Evolutionary conservation across 1,140 invertebrate genomes (phyloP).

Genomic region (Aphelinus atriplicis): DNA sequence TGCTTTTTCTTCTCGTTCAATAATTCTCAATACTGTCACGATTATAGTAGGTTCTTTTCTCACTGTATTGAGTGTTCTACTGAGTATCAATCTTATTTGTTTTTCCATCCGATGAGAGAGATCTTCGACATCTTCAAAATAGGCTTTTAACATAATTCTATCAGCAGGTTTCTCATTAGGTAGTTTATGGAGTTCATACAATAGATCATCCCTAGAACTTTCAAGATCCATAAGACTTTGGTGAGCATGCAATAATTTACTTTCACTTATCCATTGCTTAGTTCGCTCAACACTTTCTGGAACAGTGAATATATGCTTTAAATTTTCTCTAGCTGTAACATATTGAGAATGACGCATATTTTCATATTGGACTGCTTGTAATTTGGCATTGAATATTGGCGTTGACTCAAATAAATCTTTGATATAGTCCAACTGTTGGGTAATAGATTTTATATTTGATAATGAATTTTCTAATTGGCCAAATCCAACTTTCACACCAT

Average conservation of each 20-base stretch:
- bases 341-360: conserved; percentile 95
- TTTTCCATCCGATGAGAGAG: conserved; percentile 91
- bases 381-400: conserved; percentile 77
- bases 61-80: conserved; percentile 91
- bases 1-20: conserved; percentile 95
- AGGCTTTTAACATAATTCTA: conserved; percentile 90
- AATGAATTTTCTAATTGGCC: conserved; percentile 86
- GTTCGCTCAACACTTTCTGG: conserved; percentile 96
- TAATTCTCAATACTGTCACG: conserved; percentile 94
- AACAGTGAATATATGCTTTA: conserved; percentile 98
- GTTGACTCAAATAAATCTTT: conserved; percentile 72
- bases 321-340: conserved; percentile 96
- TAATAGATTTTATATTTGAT: conserved; percentile 81
- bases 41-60: conserved; percentile 95
- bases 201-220: conserved; percentile 93
- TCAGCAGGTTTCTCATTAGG: conserved; percentile 91
- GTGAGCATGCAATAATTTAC: conserved; percentile 94
- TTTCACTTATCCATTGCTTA: conserved; percentile 92
- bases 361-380: conserved; percentile 90
- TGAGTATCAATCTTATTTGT: conserved; percentile 89
- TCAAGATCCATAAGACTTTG: conserved; percentile 95
- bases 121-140: conserved; percentile 94
- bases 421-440: conserved; percentile 69
- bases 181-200: conserved; percentile 94
- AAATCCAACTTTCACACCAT: conserved; percentile 94